Evolutionary conservation across 2,797 vertebrate genomes (phyloP).

Genomic region (Sebastes matsubarae): DNA sequence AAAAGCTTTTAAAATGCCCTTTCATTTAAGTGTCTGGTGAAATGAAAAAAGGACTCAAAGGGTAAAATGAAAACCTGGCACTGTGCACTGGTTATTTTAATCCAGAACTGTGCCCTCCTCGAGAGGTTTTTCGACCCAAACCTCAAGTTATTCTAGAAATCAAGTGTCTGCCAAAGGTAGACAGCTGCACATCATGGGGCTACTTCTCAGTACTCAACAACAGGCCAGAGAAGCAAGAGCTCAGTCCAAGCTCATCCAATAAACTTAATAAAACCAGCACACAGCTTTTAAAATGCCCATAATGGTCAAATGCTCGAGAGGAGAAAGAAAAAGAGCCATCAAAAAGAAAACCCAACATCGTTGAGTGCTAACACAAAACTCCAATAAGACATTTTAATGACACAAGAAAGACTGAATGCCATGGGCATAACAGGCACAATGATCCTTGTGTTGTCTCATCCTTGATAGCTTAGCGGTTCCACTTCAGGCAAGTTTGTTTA

Average conservation of each 20-base stretch:
- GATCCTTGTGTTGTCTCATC: constrained; percentile 54
- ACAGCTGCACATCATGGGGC: not conserved
- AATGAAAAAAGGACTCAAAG: not conserved
- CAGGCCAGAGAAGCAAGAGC: not conserved
- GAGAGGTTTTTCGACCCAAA: not conserved
- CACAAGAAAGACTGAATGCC: constrained; percentile 44
- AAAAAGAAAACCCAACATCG: constrained; percentile 52
- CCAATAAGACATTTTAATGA: constrained; percentile 64
- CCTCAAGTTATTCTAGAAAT: constrained; percentile 3
- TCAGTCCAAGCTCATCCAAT: constrained; percentile 16
- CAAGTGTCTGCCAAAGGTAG: not conserved
- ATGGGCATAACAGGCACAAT: constrained; percentile 51
- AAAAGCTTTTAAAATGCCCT: not conserved
- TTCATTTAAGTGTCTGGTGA: not conserved
- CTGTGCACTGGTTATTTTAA: not conserved
- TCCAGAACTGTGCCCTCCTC: not conserved
- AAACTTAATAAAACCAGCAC: constrained; percentile 29
- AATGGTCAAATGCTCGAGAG: constrained; percentile 10
- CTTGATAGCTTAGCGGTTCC: constrained; percentile 46
- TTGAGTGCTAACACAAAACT: constrained; percentile 47
- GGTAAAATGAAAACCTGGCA: not conserved
- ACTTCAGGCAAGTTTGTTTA: constrained; percentile 65
- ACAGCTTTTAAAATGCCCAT: constrained; percentile 31
- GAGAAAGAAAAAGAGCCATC: constrained; percentile 46
- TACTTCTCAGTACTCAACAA: constrained; percentile 2